These are phyloP conservation scores for Ginglymostoma cirratum DNA, from an alignment of 2,113 vertebrate species.

Conservation along the genomic window DNA sequence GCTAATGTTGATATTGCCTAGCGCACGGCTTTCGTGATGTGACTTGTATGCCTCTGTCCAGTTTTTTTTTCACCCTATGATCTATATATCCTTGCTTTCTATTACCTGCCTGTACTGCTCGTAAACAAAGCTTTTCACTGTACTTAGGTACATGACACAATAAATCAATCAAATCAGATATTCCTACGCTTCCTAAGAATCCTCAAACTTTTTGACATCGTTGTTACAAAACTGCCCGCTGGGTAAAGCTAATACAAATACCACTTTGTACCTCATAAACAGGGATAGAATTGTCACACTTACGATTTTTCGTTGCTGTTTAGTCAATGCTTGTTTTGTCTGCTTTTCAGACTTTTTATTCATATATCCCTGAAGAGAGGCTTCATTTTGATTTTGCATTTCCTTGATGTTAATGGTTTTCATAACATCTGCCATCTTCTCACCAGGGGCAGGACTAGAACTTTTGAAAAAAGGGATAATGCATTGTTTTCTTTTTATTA, in stretches of 20 bases:
- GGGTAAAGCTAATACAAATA: not conserved
- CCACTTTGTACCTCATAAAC: not conserved
- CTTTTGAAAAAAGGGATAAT: not conserved
- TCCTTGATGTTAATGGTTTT: not conserved
- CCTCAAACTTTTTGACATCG: not conserved
- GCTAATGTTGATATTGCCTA: too few species aligned
- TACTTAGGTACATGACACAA: too few species aligned
- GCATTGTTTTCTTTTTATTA: not conserved
- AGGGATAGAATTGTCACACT: not conserved
- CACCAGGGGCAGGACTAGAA: not conserved
- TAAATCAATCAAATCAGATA: too few species aligned
- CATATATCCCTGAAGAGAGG: not conserved
- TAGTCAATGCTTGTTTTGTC: not conserved
- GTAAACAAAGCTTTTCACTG: too few species aligned
- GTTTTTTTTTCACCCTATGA: too few species aligned
- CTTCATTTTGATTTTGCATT: not conserved
- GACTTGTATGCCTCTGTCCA: too few species aligned
- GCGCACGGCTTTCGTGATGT: too few species aligned
- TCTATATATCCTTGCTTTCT: too few species aligned
- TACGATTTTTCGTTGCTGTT: not conserved
- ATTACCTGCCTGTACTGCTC: too few species aligned
- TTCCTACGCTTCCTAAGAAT: not conserved
- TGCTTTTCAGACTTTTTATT: constrained; percentile 18
- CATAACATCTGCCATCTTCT: too few species aligned
- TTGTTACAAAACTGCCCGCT: not conserved